A percentile compares a stretch with the other conserved stretches of the same genome.
These are phyloP conservation scores for Microcebus griseorufus DNA, from an alignment of 2,113 vertebrate species.

Conservation along the genomic window DNA sequence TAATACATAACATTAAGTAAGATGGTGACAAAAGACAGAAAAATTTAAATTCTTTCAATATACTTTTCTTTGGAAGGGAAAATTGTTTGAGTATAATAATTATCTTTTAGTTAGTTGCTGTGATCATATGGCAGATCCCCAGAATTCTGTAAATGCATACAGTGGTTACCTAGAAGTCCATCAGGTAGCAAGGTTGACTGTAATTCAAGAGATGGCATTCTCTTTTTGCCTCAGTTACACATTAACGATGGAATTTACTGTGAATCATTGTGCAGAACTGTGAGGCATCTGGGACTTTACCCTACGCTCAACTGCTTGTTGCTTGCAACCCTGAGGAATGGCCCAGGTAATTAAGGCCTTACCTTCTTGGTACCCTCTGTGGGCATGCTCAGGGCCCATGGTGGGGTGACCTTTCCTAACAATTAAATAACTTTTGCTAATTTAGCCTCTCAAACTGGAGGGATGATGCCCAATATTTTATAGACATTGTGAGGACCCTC, in stretches of 20 bases:
- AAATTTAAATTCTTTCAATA: not conserved
- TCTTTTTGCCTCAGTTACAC: not conserved
- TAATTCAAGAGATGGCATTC: not conserved
- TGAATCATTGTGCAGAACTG: not conserved
- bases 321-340: not conserved
- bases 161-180: not conserved
- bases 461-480: not conserved
- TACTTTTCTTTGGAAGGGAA: not conserved
- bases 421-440: not conserved
- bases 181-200: not conserved
- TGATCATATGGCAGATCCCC: not conserved
- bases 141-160: not conserved
- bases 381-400: not conserved
- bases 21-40: not conserved
- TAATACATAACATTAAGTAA: not conserved
- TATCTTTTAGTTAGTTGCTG: not conserved
- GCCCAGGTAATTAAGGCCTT: not conserved
- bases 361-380: not conserved
- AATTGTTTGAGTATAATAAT: not conserved
- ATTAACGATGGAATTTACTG: too few relatives aligned
- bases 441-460: not conserved
- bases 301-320: not conserved
- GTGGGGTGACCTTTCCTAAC: not conserved
- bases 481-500: not conserved
- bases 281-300: not conserved